These are phyloP conservation scores for Arrhopalites spinosus DNA, from an alignment of 2,888 invertebrate species.

Conservation along the genomic window DNA sequence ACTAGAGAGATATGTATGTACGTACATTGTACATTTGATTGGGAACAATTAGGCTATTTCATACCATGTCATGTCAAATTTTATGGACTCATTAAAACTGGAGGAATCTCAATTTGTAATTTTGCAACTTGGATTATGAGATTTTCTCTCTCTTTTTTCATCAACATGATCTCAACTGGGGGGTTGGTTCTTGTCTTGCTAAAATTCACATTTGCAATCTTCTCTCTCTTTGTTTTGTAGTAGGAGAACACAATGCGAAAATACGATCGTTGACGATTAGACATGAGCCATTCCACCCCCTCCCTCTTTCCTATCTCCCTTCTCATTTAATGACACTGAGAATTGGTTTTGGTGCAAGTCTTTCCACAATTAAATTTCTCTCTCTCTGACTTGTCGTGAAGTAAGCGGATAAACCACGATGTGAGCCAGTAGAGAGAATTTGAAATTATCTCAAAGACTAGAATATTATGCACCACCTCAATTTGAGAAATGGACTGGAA, in stretches of 20 bases:
- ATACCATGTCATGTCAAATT: slow-evolving; percentile 20
- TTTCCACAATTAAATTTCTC: too few relatives aligned
- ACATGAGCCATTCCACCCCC: neutral
- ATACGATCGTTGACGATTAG: neutral
- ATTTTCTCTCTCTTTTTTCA: slow-evolving; percentile 9
- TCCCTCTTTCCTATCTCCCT: neutral
- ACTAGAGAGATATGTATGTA: too few relatives aligned
- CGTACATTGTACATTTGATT: neutral
- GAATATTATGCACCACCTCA: too few relatives aligned
- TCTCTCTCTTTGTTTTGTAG: neutral
- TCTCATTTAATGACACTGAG: slow-evolving; percentile 8
- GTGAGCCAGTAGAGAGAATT: too few relatives aligned
- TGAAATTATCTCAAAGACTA: too few relatives aligned
- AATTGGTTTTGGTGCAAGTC: neutral
- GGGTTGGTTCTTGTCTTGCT: too few relatives aligned
- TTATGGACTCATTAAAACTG: slow-evolving; percentile 39
- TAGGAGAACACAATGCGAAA: neutral
- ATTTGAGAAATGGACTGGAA: too few relatives aligned
- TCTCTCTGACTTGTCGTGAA: too few relatives aligned
- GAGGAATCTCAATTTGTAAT: slow-evolving; percentile 36
- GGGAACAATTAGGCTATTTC: too few relatives aligned
- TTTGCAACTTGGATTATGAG: slow-evolving; percentile 37
- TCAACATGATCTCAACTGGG: too few relatives aligned
- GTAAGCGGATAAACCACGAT: too few relatives aligned
- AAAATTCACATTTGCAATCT: slow-evolving; percentile 12